Evolutionary conservation across 2,113 vertebrate species (phyloP).

Genomic region (Stigmatopora nigra): DNA sequence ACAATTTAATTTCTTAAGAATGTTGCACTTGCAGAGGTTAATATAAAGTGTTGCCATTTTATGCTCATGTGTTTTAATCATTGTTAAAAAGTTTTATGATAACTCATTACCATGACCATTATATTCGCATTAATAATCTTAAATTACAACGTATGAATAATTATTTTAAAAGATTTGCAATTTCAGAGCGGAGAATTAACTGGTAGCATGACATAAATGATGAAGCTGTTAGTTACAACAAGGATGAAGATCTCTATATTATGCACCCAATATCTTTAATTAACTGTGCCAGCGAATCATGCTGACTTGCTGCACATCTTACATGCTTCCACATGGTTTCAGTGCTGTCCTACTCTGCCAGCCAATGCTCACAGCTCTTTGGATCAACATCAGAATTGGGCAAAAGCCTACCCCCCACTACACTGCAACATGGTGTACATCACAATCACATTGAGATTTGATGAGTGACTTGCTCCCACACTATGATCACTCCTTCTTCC

Average conservation of each 20-base stretch:
- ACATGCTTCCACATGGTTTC: constrained; percentile 27
- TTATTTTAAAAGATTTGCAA: too few relatives aligned
- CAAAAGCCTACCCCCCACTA: constrained; percentile 11
- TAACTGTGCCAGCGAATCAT: constrained; percentile 15
- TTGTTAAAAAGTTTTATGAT: too few relatives aligned
- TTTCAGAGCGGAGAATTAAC: too few relatives aligned
- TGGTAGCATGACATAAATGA: too few relatives aligned
- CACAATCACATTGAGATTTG: constrained; percentile 42
- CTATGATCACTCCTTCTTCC: constrained; percentile 18
- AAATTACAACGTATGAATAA: too few relatives aligned
- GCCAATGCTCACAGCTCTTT: constrained; percentile 34
- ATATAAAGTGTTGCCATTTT: background rate
- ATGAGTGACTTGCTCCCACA: constrained; percentile 36
- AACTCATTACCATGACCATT: too few relatives aligned
- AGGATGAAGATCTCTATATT: too few relatives aligned
- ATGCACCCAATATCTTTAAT: background rate
- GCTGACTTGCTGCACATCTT: constrained; percentile 10
- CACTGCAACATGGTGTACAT: constrained; percentile 39
- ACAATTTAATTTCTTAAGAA: background rate
- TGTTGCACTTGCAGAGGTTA: background rate
- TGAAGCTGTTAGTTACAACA: too few relatives aligned
- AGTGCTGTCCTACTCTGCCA: constrained; percentile 19
- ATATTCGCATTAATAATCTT: too few relatives aligned
- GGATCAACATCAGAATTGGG: constrained; percentile 21
- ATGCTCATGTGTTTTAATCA: too few relatives aligned